Evolutionary conservation across 2,888 invertebrate species (phyloP), one percentile per base, ranked within the genome.

Genomic region (Podabrus alpinus): DNA sequence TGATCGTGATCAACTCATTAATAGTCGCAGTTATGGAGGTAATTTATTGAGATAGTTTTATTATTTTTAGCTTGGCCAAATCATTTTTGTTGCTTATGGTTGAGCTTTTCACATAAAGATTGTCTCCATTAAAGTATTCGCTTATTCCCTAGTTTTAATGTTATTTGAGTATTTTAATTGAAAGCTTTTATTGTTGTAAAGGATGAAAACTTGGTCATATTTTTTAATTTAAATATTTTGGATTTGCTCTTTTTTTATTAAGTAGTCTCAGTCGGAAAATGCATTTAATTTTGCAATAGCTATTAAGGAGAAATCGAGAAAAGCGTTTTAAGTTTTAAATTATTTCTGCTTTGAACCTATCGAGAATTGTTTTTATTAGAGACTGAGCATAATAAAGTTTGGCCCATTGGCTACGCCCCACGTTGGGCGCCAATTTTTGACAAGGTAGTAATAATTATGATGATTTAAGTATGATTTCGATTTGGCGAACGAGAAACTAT

Each of bases 21-120:
- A 94, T 88, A 93, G 92, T 76, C 92, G 95, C 84, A 95, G 93
- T 88, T 95, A 95, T 86, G 95, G 95, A 86, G 95, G 95, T 95
- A 90, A 91, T 91, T 88, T 79, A 74, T 29, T 13, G 29, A 4
- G 4, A 13, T 3, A 13, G 13, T 17, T 24, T 66, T 67, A 25
- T n/a, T 11, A 17, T 45, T 15, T 25, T 25, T 17, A 29, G 25
- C 16, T 17, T 29, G 16, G 17, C 15, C 17, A 64, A 29, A 69
- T 59, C 17, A 25, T 45, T 72, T 24, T 62, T 67, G 70, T 75
- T 68, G 75, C 75, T 73, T 75, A 64, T 67, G 60, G 16, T 70
- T 72, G 67, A 69, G 75, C 75, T 75, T 75, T 66, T 64, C 15
- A 66, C 73, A 62, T 62, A 11, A 66, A 10, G 66, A 21, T 66